Percentiles rank a stretch among this genome's conserved stretches.
Evolutionary conservation across 1,140 invertebrate genomes (phyloP).

Genomic region (Cherax quadricarinatus): DNA sequence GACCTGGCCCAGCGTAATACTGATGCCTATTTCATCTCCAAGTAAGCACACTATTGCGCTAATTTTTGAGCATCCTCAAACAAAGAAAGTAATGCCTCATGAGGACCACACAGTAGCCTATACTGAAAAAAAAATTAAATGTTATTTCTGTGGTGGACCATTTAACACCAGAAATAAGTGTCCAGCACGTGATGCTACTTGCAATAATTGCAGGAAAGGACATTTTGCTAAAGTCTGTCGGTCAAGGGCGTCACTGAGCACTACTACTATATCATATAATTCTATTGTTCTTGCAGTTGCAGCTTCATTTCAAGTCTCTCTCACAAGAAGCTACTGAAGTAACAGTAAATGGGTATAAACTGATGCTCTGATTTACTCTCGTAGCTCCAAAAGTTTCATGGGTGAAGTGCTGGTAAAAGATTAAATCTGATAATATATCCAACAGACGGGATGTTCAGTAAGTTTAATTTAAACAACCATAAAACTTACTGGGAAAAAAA

Average conservation of each 20-base stretch:
- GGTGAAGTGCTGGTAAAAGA: conserved; percentile 7
- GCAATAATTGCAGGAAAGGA: conserved; percentile 19
- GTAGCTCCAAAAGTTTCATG: conserved; percentile 17
- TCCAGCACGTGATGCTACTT: conserved; percentile 29
- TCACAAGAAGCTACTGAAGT: not conserved
- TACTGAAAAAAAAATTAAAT: not conserved
- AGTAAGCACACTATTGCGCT: not conserved
- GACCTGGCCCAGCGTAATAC: not conserved
- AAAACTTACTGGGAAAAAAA: no score
- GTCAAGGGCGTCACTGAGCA: not conserved
- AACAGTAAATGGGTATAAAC: not conserved
- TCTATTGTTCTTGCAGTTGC: not conserved
- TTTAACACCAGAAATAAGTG: not conserved
- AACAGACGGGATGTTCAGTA: no score
- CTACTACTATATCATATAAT: not conserved
- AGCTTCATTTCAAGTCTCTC: not conserved
- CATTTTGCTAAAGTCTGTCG: not conserved
- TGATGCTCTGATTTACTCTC: not conserved
- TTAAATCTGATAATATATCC: conserved; percentile 19
- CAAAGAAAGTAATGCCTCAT: not conserved
- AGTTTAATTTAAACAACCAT: no score
- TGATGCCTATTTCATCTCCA: not conserved
- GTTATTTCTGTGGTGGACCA: not conserved
- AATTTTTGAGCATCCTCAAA: not conserved
- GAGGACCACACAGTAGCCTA: conserved; percentile 4